These are phyloP conservation scores for Mionectes macconnelli DNA, from an alignment of 2,113 vertebrate species.

Conservation along the genomic window DNA sequence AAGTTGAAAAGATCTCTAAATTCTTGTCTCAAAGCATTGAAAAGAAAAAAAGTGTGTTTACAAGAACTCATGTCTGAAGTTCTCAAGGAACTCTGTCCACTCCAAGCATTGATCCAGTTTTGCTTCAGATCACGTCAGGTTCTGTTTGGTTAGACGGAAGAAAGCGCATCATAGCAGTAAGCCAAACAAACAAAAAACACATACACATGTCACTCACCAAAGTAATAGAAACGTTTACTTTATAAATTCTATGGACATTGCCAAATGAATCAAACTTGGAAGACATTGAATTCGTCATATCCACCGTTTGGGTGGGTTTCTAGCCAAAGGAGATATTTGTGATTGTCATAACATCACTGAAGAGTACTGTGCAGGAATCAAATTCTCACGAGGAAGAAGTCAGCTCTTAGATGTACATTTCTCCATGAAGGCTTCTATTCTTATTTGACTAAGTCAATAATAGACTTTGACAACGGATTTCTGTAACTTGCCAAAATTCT, in stretches of 20 bases:
- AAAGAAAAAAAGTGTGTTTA: background rate
- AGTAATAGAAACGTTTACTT: slow-evolving; percentile 53
- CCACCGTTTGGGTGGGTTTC: slow-evolving; percentile 77
- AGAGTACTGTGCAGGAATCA: slow-evolving; percentile 78
- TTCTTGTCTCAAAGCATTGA: background rate
- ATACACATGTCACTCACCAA: fast-evolving
- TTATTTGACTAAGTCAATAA: background rate
- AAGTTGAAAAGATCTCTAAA: background rate
- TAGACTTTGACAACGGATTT: background rate
- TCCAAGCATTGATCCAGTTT: background rate
- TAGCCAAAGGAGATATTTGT: slow-evolving; percentile 80
- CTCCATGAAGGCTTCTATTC: background rate
- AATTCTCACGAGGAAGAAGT: slow-evolving; percentile 74
- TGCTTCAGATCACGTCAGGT: background rate
- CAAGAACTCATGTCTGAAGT: background rate
- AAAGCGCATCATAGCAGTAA: background rate
- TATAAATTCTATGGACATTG: slow-evolving; percentile 74
- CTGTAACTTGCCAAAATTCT: background rate
- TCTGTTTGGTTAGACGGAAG: background rate
- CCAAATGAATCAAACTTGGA: slow-evolving; percentile 78
- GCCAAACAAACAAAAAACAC: background rate
- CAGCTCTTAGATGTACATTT: background rate
- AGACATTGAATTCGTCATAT: slow-evolving; percentile 81
- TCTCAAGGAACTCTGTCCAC: background rate
- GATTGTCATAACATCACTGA: slow-evolving; percentile 82